Base-by-base conservation (phyloP, 2,888 invertebrate genomes). In the Chloromyia formosa region DNA sequence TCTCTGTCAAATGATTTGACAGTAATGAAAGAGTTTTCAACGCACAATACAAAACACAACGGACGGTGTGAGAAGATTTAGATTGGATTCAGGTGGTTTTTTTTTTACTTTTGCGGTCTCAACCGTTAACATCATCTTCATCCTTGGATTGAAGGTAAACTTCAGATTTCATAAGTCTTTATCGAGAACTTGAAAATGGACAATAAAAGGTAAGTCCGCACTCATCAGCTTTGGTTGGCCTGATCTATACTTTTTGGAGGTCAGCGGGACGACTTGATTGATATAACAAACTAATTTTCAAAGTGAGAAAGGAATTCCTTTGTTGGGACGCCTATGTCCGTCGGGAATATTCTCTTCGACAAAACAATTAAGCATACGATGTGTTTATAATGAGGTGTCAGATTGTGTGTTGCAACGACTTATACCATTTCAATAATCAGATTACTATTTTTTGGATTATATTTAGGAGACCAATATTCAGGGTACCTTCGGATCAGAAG, bases 1-100 rank as follows among this genome's bases (percentile, higher is more conserved):
- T 73, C 69, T n/a, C 56, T 58, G 73, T 73, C 73, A 73, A 73
- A 62, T 45, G 49, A 49, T 62, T 49, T 60, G 73, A 73, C 62
- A 23, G 60, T 45, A 61, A 61, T 73, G 53, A 73, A 60, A 60
- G 61, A 23, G 1, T 23, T 60, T 73, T 73, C 58, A 27, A 23
- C 23, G 49, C 49, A 16, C 49, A 56, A 56, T 7, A 35, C 7
- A 35, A 2, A 4, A 35, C 27, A 35, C 7, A 35, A 35, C 7
- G 10, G 16, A 20, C 49, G 45, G 56, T 69, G 54, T 56, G 69
- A 69, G 40, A 69, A 69, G 27, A 66, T 66, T 66, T 20, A 22
- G 22, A 35, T 35, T 35, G 27, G 27, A 35, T 35, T 35, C 27
- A 35, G 27, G 27, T 35, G 27, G 45, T 20, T 49, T 1, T 66